phyloP scores from a whole-genome alignment of 2,888 invertebrate species.

The Himalopsyche tibetana region DNA sequence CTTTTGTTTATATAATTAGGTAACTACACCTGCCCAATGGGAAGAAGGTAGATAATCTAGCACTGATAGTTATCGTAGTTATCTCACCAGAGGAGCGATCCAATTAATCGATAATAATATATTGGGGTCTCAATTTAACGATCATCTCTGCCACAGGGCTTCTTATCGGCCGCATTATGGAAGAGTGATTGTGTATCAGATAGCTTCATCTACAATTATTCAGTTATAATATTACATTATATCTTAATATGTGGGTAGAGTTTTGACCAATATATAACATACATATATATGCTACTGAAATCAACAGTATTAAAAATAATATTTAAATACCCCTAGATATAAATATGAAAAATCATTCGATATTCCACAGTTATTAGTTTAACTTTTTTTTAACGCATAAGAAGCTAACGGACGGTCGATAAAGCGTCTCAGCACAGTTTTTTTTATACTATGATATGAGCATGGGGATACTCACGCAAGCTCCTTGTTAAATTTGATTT shows the following conservation, averaged over 20 bases:
- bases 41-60: background rate
- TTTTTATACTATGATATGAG: too few relatives aligned
- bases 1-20: too few relatives aligned
- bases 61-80: constrained; percentile 22
- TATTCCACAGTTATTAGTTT: too few relatives aligned
- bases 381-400: too few relatives aligned
- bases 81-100: constrained; percentile 41
- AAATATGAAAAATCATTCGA: too few relatives aligned
- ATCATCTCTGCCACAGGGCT: constrained; percentile 67
- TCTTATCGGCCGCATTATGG: constrained; percentile 57
- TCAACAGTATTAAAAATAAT: too few relatives aligned
- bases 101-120: constrained; percentile 51
- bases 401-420: too few relatives aligned
- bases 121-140: constrained; percentile 43
- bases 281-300: background rate
- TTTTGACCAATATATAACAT: background rate
- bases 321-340: too few relatives aligned
- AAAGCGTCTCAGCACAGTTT: too few relatives aligned
- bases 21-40: background rate
- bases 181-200: constrained; percentile 50
- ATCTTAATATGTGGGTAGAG: background rate
- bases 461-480: too few relatives aligned
- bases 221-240: constrained; percentile 2
- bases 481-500: too few relatives aligned
- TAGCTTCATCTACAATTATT: constrained; percentile 19